phyloP scores from a whole-genome alignment of 2,888 invertebrate species.

The Agrypnus murinus region DNA sequence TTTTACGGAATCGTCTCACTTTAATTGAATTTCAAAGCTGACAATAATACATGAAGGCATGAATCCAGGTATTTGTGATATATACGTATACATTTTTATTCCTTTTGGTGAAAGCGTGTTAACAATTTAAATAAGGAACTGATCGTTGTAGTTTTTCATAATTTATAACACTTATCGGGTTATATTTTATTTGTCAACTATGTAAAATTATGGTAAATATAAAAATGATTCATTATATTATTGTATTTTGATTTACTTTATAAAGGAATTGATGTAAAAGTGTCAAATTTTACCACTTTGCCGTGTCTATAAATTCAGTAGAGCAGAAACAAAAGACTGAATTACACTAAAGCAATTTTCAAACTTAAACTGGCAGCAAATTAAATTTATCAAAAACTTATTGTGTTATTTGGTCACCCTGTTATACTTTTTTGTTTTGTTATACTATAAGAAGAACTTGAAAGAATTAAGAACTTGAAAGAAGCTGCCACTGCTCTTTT shows the following conservation, averaged over 20 bases:
- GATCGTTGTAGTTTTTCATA: constrained; percentile 18
- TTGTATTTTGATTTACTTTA: background rate
- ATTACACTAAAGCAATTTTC: too few species aligned
- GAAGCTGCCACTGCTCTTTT: too few species aligned
- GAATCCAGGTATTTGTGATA: constrained; percentile 19
- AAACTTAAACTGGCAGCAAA: too few species aligned
- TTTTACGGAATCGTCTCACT: background rate
- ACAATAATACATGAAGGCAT: background rate
- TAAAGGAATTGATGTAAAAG: too few species aligned
- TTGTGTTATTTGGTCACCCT: too few species aligned
- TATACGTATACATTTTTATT: constrained; percentile 4
- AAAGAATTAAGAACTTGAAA: too few species aligned
- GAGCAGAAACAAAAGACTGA: too few species aligned
- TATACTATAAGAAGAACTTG: too few species aligned
- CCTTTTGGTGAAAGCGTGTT: background rate
- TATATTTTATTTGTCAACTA: constrained; percentile 12
- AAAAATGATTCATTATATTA: background rate
- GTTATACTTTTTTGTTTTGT: too few species aligned
- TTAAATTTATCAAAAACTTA: too few species aligned
- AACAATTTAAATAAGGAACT: constrained; percentile 14
- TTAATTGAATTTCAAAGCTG: constrained; percentile 1
- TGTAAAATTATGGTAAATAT: constrained; percentile 2
- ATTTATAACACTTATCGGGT: constrained; percentile 10
- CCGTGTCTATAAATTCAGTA: too few species aligned
- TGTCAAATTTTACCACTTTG: too few species aligned